A percentile compares a stretch with the other conserved stretches of the same genome.
Evolutionary conservation across 2,113 vertebrate species (phyloP).

Genomic region (Boulengerochromis microlepis): DNA sequence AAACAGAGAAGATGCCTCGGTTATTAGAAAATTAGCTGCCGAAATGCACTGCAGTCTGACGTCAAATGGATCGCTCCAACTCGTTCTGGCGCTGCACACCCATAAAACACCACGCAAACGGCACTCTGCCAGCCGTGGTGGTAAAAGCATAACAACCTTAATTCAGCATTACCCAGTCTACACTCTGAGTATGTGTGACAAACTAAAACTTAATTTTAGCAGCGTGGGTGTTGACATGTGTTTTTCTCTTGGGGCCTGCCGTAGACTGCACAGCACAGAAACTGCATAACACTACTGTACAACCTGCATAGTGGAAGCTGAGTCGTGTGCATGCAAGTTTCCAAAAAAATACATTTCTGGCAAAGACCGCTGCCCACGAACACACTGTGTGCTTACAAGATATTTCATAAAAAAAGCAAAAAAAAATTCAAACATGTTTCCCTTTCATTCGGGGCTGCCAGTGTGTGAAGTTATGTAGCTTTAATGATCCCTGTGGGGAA

Average conservation of each 20-base stretch:
- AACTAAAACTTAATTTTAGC: neutral
- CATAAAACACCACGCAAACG: neutral
- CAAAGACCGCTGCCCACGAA: neutral
- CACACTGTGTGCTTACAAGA: neutral
- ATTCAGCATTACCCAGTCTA: neutral
- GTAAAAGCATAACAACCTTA: neutral
- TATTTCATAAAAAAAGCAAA: neutral
- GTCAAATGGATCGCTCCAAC: neutral
- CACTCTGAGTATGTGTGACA: conserved; percentile 2
- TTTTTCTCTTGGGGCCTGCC: neutral
- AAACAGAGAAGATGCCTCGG: neutral
- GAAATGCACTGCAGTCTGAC: neutral
- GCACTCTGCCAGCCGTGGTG: neutral
- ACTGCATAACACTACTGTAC: neutral
- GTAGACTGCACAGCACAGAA: neutral
- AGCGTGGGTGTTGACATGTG: neutral
- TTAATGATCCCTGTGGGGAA: conserved; percentile 50
- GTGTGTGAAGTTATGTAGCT: conserved; percentile 24
- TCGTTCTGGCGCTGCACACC: neutral
- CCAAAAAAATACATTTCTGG: neutral
- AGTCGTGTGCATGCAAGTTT: neutral
- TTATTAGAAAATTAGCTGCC: neutral
- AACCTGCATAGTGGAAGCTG: neutral
- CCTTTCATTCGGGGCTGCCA: conserved; percentile 19
- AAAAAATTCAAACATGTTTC: conserved; percentile 16